Base-by-base conservation (phyloP, 2,888 invertebrate species). In the Linnaemya vulpina region DNA sequence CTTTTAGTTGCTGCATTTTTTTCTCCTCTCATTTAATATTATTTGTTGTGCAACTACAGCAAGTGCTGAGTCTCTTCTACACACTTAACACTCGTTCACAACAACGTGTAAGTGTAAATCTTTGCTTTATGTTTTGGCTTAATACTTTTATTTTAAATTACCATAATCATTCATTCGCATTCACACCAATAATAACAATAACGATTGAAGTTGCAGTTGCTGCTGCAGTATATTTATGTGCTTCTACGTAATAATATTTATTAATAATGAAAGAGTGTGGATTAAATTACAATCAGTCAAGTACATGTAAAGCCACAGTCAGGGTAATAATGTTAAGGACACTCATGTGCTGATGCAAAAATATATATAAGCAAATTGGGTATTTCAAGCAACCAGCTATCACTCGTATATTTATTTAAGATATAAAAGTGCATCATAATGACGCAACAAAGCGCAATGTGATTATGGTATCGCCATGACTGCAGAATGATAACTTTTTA, bases 281-380 rank as follows among this genome's bases (percentile, higher is more conserved):
- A 77, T 81, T 84, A 76, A 84, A 80, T 81, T 73, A 77, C 67
- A 55, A 78, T 77, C 77, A 81, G 81, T 81, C 80, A 84, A 84
- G 84, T 84, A 76, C 80, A 77, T 67, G 46, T 49, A 51, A 40
- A 62, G 43, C 35, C 62, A 84, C 80, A 84, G 76, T 84, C 76
- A 58, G 43, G 80, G 68, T 46, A 46, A 77, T 67, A 53, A 49
- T 53, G 20, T 67, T 77, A 80, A 71, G 68, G 40, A 73, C 76
- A 60, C 22, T 58, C n/a, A 53, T 17, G 51, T 40, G 20, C 22
- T 73, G 17, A 22, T 20, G n/a, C 40, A 40, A 40, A 40, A 13
- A n/a, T n/a, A n/a, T n/a, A n/a, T n/a, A n/a, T n/a, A n/a, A n/a
- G n/a, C 20, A 40, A 17, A 58, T 4, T 35, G 30, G 15, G n/a